Evolutionary conservation across 2,113 vertebrate species (phyloP).

Genomic region (Misgurnus anguillicaudatus): DNA sequence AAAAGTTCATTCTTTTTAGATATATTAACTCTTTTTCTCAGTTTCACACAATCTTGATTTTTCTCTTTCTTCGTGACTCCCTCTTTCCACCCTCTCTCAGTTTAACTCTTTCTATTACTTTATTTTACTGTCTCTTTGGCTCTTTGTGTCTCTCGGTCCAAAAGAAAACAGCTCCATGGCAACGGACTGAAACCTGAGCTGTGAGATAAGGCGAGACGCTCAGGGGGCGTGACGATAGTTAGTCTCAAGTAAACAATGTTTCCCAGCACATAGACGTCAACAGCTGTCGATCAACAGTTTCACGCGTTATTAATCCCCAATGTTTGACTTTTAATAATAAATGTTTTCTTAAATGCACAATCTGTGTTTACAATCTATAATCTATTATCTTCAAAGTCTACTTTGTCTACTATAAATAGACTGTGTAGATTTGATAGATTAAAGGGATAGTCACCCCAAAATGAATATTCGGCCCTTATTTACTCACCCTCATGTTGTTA

Average conservation of each 20-base stretch:
- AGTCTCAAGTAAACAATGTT: background rate
- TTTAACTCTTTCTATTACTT: background rate
- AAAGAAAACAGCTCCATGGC: constrained; percentile 55
- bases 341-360: no score
- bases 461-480: no score
- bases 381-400: no score
- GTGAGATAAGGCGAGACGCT: constrained; percentile 25
- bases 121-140: background rate
- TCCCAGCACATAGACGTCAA: background rate
- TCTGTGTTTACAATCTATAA: no score
- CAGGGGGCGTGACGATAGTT: background rate
- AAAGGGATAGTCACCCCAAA: no score
- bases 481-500: no score
- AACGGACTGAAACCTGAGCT: constrained; percentile 54
- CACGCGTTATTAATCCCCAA: background rate
- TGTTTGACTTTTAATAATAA: no score
- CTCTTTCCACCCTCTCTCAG: background rate
- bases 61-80: constrained; percentile 5
- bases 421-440: no score
- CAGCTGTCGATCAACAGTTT: background rate
- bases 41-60: background rate
- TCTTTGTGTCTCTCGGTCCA: constrained; percentile 28
- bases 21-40: background rate
- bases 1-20: background rate
- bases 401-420: no score